Base-by-base conservation (phyloP, 2,888 invertebrate species). In the Drosophila neonasuta region DNA sequence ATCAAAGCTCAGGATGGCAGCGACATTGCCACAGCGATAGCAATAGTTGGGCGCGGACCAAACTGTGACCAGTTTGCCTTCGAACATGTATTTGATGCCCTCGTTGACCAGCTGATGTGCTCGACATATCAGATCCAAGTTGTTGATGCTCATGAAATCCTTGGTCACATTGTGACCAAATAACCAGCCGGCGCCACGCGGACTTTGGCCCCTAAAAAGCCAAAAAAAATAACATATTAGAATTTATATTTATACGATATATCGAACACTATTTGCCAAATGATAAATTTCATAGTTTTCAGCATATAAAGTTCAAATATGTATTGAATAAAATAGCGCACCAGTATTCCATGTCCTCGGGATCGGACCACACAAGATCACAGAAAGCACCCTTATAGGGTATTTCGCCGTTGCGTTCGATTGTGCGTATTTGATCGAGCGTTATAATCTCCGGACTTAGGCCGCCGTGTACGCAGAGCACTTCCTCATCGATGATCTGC, bases 31-130 rank as follows among this genome's bases (percentile, higher is more conserved):
- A 90, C 99, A 99, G 13, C 99, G 95, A 91, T 99, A 99, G 92
- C 99, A 99, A 91, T 99, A 99, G 92, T 99, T 99, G 4, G 99
- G 99, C 5, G 99, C 99, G 13, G 99, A 98, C 98, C 99, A 99
- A 2, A 99, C 97, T 0, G 99, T 99, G 36, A 99, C 98, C 82
- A 99, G 92, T 90, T 97, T 96, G 85, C 98, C 96, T 88, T 98
- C 96, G 91, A 99, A 99, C 97, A 99, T 98, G 91, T 98, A 99
- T 92, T 98, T 99, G 92, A 95, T 92, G 95, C 98, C 99, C 94
- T 99, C 99, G 92, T 99, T 97, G 29, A 99, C 99, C 88, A 99
- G 93, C 91, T 99, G 99, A 93, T 99, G 99, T 44, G 99, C 99
- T 87, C 99, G 93, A 91, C 99, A 99, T 88, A 99, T 98, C 80